phyloP scores from a whole-genome alignment of 2,797 vertebrate species.

The Catostomus latipinnis region DNA sequence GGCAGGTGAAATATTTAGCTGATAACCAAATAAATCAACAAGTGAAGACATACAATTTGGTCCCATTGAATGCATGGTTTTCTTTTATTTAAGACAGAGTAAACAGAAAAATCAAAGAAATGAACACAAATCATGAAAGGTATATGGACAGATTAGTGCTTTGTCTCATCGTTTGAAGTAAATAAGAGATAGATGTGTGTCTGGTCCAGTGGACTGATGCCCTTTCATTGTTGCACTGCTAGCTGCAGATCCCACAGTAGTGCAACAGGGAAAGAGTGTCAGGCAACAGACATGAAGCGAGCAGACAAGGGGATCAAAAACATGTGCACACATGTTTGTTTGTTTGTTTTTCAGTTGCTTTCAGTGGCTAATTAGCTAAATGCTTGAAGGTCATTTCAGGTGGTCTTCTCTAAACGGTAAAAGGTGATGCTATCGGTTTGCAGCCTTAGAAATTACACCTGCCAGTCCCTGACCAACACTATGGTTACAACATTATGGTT shows the following conservation, averaged over 20 bases:
- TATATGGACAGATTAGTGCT: conserved; percentile 29
- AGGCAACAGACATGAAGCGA: conserved; percentile 73
- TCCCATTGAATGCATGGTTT: background rate
- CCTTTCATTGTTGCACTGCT: conserved; percentile 99
- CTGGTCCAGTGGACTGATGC: conserved; percentile 83
- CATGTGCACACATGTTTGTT: background rate
- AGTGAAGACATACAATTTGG: background rate
- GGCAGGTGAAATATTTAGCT: background rate
- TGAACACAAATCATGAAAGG: background rate
- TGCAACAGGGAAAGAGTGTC: conserved; percentile 96
- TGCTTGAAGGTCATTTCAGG: background rate
- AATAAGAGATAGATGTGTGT: conserved; percentile 40
- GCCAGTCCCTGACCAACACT: background rate
- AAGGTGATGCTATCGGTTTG: background rate
- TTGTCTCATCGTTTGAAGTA: conserved; percentile 22
- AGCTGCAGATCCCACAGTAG: conserved; percentile 88
- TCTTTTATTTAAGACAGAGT: conserved; percentile 28
- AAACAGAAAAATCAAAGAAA: conserved; percentile 19
- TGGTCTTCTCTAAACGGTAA: background rate
- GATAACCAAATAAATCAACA: background rate
- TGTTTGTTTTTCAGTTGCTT: background rate
- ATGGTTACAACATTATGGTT: background rate
- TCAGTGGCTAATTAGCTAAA: background rate
- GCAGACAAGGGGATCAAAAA: background rate
- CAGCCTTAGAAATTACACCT: background rate